Base-by-base conservation (phyloP, 2,113 vertebrate genomes). In the Limanda limanda region DNA sequence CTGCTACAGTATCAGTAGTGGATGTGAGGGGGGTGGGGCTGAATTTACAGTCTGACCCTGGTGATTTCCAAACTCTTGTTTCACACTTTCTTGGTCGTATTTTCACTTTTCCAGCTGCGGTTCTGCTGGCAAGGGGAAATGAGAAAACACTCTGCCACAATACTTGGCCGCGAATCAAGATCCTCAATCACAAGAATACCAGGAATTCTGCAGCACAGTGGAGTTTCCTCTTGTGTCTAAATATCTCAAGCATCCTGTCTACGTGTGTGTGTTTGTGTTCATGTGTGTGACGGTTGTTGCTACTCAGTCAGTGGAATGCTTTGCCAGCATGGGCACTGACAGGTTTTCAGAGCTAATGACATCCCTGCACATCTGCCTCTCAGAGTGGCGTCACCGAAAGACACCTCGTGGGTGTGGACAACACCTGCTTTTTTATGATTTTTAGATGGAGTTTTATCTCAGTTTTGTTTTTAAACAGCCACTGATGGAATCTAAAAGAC, bases 191-290 rank as follows among this genome's bases (percentile, higher is more conserved):
- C 74, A 88, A 84, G 80, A 90, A 87, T 86, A 87, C 79, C 71
- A 90, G 79, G 88, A 88, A 88, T 89, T 79, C 57, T 78, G 71
- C 56, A 66, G 79, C 61, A 68, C 77, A 83, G 81, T 66, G 47
- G 51, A 56, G 76, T 73, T 90, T 91, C 89, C 85, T 82, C 67
- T 78, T n/a, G 68, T 77, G 79, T 85, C 67, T 88, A 76, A 92
- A 89, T 84, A 85, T 75, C 85, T 81, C 83, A 83, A 71, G 71
- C 85, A 86, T 90, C 83, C 85, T 86, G 82, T 88, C 73, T 78
- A 23, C 31, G n/a, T 31, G 31, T 31, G 31, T 31, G 27, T 31
- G 4, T 31, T 7, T 31, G 31, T 31, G 31, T 31, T 5, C 6
- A 7, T 31, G 15, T 74, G 47, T 55, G 48, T 62, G 71, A 31